Conservation (phyloP, 2,888 invertebrate species). For the Hydroisotoma schaefferi region DNA sequence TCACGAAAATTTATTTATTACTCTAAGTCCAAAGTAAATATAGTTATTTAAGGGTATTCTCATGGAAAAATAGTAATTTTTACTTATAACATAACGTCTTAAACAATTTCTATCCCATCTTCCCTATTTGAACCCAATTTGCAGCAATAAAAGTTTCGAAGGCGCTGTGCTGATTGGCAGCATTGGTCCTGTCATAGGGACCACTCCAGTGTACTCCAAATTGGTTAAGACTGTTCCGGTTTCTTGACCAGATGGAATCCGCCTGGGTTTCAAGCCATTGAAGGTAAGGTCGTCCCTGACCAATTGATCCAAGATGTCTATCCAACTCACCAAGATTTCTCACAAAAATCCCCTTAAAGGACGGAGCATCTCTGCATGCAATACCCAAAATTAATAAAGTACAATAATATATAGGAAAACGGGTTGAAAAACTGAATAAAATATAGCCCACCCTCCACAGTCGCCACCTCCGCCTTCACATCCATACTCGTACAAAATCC, state of each 20-base stretch:
- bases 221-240: constrained; percentile 43
- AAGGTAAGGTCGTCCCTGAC: constrained; percentile 31
- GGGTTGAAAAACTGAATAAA: no score
- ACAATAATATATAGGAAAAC: background rate
- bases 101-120: no score
- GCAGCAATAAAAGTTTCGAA: constrained; percentile 42
- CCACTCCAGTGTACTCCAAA: constrained; percentile 43
- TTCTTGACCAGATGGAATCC: constrained; percentile 26
- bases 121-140: no score
- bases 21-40: no score
- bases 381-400: constrained; percentile 6
- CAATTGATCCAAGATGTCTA: constrained; percentile 14
- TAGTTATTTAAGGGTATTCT: no score
- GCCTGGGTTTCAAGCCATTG: constrained; percentile 36
- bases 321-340: constrained; percentile 46
- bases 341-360: constrained; percentile 42
- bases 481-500: constrained; percentile 41
- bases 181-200: constrained; percentile 36
- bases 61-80: no score
- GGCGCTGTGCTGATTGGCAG: constrained; percentile 41
- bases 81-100: no score
- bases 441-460: constrained; percentile 35
- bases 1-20: no score
- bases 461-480: constrained; percentile 40
- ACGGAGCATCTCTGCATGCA: constrained; percentile 33